A percentile compares a stretch with the other conserved stretches of the same genome.
Conservation (phyloP, 2,888 invertebrate species). For the Agrotis exclamationis region DNA sequence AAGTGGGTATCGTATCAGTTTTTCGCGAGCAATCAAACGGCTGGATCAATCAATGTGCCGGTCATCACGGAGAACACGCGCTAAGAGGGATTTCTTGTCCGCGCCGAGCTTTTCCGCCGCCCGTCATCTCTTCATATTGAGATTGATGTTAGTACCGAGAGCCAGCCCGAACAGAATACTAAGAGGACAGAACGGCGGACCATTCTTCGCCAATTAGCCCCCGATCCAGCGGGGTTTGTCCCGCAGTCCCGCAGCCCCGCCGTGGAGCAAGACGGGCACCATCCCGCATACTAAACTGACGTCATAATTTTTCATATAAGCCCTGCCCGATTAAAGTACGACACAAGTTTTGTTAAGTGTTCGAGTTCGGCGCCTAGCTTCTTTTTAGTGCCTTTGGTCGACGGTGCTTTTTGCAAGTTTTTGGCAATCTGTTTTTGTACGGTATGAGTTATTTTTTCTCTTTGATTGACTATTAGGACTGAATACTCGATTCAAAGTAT, state of each 20-base stretch:
- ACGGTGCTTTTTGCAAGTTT: conserved; percentile 6
- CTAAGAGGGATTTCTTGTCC: conserved; percentile 90
- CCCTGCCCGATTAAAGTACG: conserved; percentile 79
- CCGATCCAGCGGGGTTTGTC: conserved; percentile 83
- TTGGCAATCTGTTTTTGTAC: background rate
- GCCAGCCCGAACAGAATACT: conserved; percentile 84
- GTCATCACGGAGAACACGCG: conserved; percentile 73
- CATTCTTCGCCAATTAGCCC: conserved; percentile 88
- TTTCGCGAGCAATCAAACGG: conserved; percentile 62
- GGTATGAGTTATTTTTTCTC: background rate
- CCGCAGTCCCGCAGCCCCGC: conserved; percentile 73
- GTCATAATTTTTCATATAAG: conserved; percentile 87
- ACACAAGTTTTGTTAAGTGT: conserved; percentile 66
- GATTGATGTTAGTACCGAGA: conserved; percentile 87
- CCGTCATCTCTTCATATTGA: conserved; percentile 89
- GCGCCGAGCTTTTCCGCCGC: conserved; percentile 82
- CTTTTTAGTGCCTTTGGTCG: conserved; percentile 14
- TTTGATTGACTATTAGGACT: background rate
- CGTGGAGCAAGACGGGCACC: conserved; percentile 71
- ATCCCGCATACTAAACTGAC: conserved; percentile 87
- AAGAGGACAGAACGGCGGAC: conserved; percentile 79
- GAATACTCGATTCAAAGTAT: background rate
- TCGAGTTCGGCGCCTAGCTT: conserved; percentile 40
- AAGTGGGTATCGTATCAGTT: conserved; percentile 53
- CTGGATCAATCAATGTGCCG: conserved; percentile 84